A percentile compares a stretch with the other conserved stretches of the same genome.
Conservation (phyloP, 2,113 vertebrate genomes). For the Stigmatopora nigra region DNA sequence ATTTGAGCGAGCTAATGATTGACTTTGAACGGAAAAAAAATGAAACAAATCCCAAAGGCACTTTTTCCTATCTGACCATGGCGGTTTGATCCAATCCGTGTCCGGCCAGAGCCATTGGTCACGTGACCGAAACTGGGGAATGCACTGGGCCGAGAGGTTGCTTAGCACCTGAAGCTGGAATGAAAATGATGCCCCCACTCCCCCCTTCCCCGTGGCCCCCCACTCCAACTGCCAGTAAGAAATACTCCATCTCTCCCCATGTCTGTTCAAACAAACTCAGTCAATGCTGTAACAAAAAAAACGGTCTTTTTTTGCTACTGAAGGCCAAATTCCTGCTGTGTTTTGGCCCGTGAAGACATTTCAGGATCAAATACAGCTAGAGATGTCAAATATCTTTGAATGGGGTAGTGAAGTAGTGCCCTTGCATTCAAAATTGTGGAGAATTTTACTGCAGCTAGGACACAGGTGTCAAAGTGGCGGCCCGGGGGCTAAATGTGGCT, state of each 20-base stretch:
- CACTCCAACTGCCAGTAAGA: neutral
- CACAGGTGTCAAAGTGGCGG: no score
- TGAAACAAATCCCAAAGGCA: neutral
- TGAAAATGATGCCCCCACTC: slow-evolving; percentile 21
- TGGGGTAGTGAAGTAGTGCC: no score
- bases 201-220: neutral
- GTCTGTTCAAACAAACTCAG: slow-evolving; percentile 32
- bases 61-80: neutral
- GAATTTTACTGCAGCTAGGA: no score
- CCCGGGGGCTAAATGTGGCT: no score
- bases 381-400: no score
- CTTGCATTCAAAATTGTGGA: no score
- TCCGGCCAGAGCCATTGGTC: slow-evolving; percentile 27
- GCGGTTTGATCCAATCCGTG: neutral
- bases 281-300: slow-evolving; percentile 3
- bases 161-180: slow-evolving; percentile 51
- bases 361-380: neutral
- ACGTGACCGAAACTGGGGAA: slow-evolving; percentile 70
- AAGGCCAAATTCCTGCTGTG: neutral
- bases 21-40: slow-evolving; percentile 4
- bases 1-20: slow-evolving; percentile 24
- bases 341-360: neutral
- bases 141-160: slow-evolving; percentile 49
- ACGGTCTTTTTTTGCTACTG: neutral
- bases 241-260: slow-evolving; percentile 33